Base-by-base conservation (phyloP, 2,888 invertebrate genomes). In the Caenorhabditis zanzibari region DNA sequence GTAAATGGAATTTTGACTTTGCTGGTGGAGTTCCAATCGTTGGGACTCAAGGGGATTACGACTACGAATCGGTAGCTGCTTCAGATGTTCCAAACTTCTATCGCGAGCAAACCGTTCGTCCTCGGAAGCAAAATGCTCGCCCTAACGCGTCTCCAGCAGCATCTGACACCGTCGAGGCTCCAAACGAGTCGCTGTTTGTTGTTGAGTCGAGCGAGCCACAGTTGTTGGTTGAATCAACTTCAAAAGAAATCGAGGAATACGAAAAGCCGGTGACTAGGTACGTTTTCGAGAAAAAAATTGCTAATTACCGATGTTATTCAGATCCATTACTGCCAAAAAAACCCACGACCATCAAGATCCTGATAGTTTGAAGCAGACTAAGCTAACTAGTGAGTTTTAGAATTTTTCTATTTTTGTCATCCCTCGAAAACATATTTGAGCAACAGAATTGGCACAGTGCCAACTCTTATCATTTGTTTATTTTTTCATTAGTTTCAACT, bases 191-290 rank as follows among this genome's bases (percentile, higher is more conserved):
- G 3, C n/a, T 63, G 35, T 41, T 58, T 47, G 41, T 80, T 16
- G 66, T 72, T 16, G 72, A 80, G 3, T 19, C 32, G 22, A 61
- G 22, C n/a, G 71, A 66, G 47, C 38, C 49, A 2, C 16, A 35
- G 12, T 32, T 47, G 56, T 61, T 41, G 14, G n/a, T 63, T 28
- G 68, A 66, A 16, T 81, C 68, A 14, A 81, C 81, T 49, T 68
- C 68, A n/a, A 52, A 28, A 4, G 58, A 26, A 9, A 2, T 28
- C 5, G 26, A 54, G 26, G 38, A 19, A 7, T 82, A 82, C 32
- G 72, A 77, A 41, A 82, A 82, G 28, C 82, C 82, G 6, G 82
- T 83, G 22, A 83, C 82, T 14, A 82, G 82, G 82, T 82, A 26
- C 0, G 0, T 24, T 47, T 49, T 26, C 7, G 14, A 4, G 4